Percentiles rank a stretch among this genome's conserved stretches.
These are phyloP conservation scores for Premnoplex brunnescens DNA, from an alignment of 2,797 vertebrate species.

Conservation along the genomic window DNA sequence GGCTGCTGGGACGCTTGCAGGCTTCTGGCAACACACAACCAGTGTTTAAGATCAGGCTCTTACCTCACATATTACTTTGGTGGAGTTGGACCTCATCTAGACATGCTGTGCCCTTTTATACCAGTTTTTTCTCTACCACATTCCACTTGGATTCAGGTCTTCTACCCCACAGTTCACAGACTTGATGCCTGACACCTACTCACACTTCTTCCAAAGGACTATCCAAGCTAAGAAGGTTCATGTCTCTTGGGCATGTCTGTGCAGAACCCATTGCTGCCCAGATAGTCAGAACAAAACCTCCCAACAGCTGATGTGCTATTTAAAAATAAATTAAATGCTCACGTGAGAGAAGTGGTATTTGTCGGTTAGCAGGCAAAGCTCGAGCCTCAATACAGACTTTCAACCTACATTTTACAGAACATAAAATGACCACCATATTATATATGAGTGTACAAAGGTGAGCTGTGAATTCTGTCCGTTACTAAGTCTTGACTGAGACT, in stretches of 20 bases:
- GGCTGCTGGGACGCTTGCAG: neutral
- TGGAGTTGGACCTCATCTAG: neutral
- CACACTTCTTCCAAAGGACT: neutral
- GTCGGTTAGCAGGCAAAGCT: neutral
- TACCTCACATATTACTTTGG: neutral
- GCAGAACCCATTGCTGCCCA: neutral
- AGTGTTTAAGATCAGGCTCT: neutral
- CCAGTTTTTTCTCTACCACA: neutral
- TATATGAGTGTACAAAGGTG: neutral
- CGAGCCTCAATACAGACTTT: neutral
- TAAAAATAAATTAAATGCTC: neutral
- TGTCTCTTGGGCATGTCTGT: neutral
- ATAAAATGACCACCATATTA: neutral
- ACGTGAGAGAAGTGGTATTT: neutral
- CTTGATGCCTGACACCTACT: neutral
- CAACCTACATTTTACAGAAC: neutral
- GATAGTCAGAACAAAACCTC: neutral
- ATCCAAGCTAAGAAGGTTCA: neutral
- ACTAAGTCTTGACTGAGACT: neutral
- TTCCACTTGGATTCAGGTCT: neutral
- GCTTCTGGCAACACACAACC: neutral
- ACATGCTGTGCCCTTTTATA: neutral
- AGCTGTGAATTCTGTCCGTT: neutral
- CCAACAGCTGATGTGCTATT: neutral
- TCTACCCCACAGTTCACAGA: neutral